These are phyloP conservation scores for Dynastes maya DNA, from an alignment of 2,888 invertebrate species.

Conservation along the genomic window DNA sequence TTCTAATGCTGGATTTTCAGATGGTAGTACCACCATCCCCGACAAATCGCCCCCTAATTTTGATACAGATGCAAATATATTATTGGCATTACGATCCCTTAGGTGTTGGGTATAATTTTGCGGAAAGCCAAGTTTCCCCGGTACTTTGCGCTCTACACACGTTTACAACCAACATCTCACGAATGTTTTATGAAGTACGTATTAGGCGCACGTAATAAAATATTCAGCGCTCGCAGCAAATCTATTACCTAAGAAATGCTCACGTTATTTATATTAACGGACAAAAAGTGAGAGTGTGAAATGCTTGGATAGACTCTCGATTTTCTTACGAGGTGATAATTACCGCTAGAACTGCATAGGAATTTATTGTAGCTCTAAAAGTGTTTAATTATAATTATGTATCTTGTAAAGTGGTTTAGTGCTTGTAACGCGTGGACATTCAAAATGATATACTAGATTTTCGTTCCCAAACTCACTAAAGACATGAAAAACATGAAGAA, in stretches of 20 bases:
- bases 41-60: too few species aligned
- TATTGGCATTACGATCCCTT: too few species aligned
- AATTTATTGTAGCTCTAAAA: constrained; percentile 26
- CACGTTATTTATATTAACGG: constrained; percentile 33
- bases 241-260: constrained; percentile 35
- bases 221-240: constrained; percentile 28
- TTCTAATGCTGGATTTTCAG: too few species aligned
- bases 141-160: not conserved
- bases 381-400: constrained; percentile 31
- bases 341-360: constrained; percentile 18
- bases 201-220: constrained; percentile 22
- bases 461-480: not conserved
- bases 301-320: constrained; percentile 32
- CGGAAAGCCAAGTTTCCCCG: not conserved
- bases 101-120: not conserved
- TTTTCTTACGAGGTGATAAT: constrained; percentile 39
- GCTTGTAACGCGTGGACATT: not conserved
- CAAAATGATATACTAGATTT: not conserved
- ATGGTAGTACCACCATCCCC: too few species aligned
- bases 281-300: constrained; percentile 37
- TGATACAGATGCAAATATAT: too few species aligned
- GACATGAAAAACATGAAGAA: not conserved
- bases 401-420: not conserved
- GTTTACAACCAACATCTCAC: constrained; percentile 4
- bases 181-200: not conserved